Evolutionary conservation across 2,797 vertebrate species (phyloP), one percentile per base, ranked within the genome.

Genomic region (Enteromius treurensis): DNA sequence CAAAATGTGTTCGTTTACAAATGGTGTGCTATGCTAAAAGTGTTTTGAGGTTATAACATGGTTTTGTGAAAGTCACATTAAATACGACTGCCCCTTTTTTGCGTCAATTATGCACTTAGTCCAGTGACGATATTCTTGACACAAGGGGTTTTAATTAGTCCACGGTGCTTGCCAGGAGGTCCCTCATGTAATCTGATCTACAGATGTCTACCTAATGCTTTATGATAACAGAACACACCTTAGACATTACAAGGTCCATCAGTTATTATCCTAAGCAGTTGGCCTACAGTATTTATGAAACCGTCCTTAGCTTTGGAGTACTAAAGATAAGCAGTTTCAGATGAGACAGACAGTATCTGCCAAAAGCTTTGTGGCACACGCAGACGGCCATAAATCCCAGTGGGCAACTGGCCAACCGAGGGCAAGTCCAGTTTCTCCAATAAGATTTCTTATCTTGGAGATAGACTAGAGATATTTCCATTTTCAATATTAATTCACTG

Each of bases 261-360:
- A 51, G 45, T 34, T 32, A 64, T 64, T 62, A 45, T 21, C 51
- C 1, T 64, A n/a, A 64, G 14, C 79, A 34, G 15, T 8, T n/a
- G 14, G 13, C 14, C 13, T 17, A 37, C 11, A 73, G 21, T 15
- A 34, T 62, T 62, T 47, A 17, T 34, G 58, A 73, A 80, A 49
- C 53, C 0, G 0, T 40, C 9, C 4, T 58, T 80, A 23, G 19
- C 26, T 74, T 13, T 15, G 2, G 4, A 73, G 40, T 32, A 55
- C 34, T 53, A 64, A 81, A 81, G 49, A 81, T 37, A 75, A 37
- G 70, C 37, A 1, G 23, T 64, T 34, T 81, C 19, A 62, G 42
- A 70, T 80, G 65, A 51, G 55, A 34, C n/a, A 37, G 42, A 74
- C 3, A 0, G 5, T 65, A 75, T 75, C 60, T 75, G 32, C 26